phyloP scores from a whole-genome alignment of 2,797 vertebrate genomes.

The Pelochelys cantorii region DNA sequence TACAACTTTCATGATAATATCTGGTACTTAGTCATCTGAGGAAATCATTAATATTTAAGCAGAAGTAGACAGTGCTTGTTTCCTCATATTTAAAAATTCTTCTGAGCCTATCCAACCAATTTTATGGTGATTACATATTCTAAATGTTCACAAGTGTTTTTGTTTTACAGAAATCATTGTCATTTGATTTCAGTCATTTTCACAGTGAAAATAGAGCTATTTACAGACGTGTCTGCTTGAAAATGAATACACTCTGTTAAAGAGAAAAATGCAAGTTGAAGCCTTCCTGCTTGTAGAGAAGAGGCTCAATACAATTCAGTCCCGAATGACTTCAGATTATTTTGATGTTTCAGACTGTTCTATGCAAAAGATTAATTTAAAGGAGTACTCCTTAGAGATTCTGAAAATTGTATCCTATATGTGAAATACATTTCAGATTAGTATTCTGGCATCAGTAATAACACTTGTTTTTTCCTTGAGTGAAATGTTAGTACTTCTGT shows the following conservation, averaged over 20 bases:
- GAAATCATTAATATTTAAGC: background rate
- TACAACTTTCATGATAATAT: background rate
- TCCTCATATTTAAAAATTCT: background rate
- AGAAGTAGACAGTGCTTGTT: background rate
- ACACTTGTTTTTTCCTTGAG: background rate
- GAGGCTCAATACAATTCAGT: background rate
- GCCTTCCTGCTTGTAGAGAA: background rate
- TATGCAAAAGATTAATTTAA: constrained; percentile 14
- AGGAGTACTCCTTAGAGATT: background rate
- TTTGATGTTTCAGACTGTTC: background rate
- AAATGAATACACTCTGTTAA: background rate
- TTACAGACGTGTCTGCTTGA: background rate
- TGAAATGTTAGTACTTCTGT: background rate
- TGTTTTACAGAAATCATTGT: background rate
- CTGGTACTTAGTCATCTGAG: background rate
- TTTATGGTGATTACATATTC: background rate
- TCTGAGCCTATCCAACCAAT: background rate
- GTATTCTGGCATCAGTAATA: background rate
- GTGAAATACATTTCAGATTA: background rate
- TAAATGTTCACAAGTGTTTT: background rate
- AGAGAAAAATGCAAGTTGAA: background rate
- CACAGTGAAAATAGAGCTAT: background rate
- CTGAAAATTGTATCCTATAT: constrained; percentile 6
- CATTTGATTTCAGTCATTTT: background rate
- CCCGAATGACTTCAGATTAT: background rate